Evolutionary conservation across 2,113 vertebrate genomes (phyloP).

Genomic region (Gyps fulvus): DNA sequence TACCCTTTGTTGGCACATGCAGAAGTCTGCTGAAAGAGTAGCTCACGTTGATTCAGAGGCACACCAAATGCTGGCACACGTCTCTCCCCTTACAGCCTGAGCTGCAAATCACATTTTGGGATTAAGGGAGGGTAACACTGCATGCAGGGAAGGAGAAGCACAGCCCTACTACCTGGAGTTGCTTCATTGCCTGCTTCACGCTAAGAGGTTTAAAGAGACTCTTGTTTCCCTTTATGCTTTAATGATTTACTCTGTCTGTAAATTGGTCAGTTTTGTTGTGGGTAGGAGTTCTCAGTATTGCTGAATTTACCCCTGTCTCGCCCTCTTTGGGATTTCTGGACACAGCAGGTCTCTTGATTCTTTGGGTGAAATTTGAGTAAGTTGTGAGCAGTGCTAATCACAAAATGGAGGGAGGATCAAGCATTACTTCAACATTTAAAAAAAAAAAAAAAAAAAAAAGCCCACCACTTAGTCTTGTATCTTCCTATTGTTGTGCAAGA

Average conservation of each 20-base stretch:
- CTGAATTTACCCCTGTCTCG: rapidly evolving
- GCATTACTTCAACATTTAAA: not conserved
- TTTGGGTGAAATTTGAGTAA: not conserved
- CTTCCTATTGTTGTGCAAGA: not conserved
- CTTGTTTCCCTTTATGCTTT: not conserved
- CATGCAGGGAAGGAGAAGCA: not conserved
- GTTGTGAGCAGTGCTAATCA: not conserved
- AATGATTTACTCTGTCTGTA: not conserved
- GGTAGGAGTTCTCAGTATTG: not conserved
- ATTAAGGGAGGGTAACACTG: not conserved
- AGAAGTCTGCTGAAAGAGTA: not conserved
- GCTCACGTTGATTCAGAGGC: not conserved
- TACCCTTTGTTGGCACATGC: not conserved
- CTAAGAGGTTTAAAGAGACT: not conserved
- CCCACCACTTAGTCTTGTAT: not conserved
- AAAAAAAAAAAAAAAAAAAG: not conserved
- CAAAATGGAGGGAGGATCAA: not conserved
- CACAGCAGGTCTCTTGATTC: not conserved
- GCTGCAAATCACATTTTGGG: not conserved
- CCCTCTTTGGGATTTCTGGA: not conserved
- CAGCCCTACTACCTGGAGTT: not conserved
- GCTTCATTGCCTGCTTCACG: not conserved
- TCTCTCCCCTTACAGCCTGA: not conserved
- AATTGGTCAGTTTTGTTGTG: not conserved
- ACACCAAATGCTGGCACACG: not conserved